A percentile compares a stretch with the other conserved stretches of the same genome.
Conservation (phyloP, 2,113 vertebrate species). For the Oxyura jamaicensis region DNA sequence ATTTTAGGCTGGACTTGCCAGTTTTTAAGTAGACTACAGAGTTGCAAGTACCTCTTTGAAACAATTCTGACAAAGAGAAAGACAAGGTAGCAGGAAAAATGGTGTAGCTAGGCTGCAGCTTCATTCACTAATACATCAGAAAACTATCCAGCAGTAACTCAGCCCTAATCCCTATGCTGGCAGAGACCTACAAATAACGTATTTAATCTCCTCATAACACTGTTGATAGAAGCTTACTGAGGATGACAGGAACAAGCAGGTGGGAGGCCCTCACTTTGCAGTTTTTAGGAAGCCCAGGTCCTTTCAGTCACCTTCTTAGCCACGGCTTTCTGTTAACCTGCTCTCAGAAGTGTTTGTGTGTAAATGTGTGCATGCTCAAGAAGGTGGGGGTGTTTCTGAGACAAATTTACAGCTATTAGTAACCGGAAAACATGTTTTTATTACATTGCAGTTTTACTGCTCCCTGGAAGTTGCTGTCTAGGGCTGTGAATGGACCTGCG, state of each 20-base stretch:
- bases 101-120: neutral
- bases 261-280: neutral
- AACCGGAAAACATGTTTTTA: neutral
- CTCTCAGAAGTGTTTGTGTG: neutral
- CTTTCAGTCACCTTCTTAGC: neutral
- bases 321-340: neutral
- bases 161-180: neutral
- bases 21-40: neutral
- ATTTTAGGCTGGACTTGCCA: neutral
- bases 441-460: neutral
- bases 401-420: neutral
- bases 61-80: neutral
- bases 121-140: neutral
- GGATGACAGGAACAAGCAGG: neutral
- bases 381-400: neutral
- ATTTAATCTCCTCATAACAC: neutral
- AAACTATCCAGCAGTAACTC: neutral
- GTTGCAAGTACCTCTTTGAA: neutral
- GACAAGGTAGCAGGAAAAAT: neutral
- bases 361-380: neutral
- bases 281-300: neutral
- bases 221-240: neutral
- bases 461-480: neutral
- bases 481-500: neutral
- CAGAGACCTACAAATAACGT: neutral